Evolutionary conservation across 2,888 invertebrate genomes (phyloP).

Genomic region (Mellilla xanthometata): DNA sequence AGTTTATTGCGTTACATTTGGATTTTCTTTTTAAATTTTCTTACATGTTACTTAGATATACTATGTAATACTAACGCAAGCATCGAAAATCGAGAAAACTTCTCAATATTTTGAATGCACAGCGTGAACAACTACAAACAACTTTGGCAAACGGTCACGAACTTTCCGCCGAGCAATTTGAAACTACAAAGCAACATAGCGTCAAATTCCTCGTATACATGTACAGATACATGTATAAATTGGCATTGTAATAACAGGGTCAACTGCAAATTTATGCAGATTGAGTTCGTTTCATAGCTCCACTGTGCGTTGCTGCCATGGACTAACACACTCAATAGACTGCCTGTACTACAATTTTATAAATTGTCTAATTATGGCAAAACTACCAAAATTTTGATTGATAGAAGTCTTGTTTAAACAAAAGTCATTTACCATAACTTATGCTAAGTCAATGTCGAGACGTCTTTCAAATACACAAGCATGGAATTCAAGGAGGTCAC

Average conservation of each 20-base stretch:
- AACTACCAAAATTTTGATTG: no score
- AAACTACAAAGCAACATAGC: slow-evolving; percentile 40
- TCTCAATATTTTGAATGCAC: neutral
- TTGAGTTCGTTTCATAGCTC: slow-evolving; percentile 62
- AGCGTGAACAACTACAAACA: slow-evolving; percentile 31
- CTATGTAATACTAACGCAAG: no score
- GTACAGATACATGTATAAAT: slow-evolving; percentile 35
- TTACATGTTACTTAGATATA: no score
- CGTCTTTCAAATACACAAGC: no score
- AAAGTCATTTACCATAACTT: no score
- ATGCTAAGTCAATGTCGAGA: no score
- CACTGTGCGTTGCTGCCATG: slow-evolving; percentile 46
- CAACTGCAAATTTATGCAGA: slow-evolving; percentile 72
- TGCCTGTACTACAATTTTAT: neutral
- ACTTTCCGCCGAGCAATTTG: slow-evolving; percentile 38
- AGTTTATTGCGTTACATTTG: no score
- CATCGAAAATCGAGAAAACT: neutral
- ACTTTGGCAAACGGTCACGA: slow-evolving; percentile 35
- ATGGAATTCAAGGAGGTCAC: no score
- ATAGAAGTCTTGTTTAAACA: no score
- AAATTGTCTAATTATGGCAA: neutral
- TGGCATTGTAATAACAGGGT: slow-evolving; percentile 60
- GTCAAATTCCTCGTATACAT: slow-evolving; percentile 46
- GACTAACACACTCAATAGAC: slow-evolving; percentile 6
- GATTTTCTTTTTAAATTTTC: no score